Evolutionary conservation across 2,797 vertebrate genomes (phyloP).

Genomic region (Tokudaia tokunoshimensis): DNA sequence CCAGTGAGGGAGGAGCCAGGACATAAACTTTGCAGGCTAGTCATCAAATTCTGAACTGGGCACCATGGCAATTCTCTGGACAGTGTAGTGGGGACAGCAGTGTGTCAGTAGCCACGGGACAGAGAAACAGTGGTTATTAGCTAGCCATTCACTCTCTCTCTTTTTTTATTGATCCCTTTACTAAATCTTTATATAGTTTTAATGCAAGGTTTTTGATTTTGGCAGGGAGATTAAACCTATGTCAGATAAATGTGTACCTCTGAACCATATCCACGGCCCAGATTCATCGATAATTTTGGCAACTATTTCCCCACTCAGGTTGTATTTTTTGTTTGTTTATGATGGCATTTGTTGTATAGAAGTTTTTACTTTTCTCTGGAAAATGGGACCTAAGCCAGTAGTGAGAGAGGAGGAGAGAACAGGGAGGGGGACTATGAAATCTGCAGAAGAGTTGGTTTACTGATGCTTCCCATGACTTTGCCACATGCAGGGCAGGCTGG

Average conservation of each 20-base stretch:
- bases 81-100: background rate
- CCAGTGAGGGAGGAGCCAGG: background rate
- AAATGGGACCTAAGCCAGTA: background rate
- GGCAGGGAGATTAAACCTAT: no score
- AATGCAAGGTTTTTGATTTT: background rate
- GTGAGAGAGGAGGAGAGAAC: background rate
- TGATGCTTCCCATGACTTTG: background rate
- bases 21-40: background rate
- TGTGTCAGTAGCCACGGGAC: background rate
- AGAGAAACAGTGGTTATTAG: background rate
- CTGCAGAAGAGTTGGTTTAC: background rate
- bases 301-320: background rate
- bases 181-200: conserved; percentile 28
- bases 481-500: background rate
- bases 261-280: background rate
- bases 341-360: background rate
- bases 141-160: background rate
- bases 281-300: background rate
- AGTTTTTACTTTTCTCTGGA: background rate
- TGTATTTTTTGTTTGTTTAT: background rate
- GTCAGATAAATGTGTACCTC: background rate
- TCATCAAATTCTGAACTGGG: background rate
- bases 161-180: background rate
- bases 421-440: background rate
- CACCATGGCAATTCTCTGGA: background rate